Conservation (phyloP, 2,113 vertebrate species). For the Gorsachius goisagi region DNA sequence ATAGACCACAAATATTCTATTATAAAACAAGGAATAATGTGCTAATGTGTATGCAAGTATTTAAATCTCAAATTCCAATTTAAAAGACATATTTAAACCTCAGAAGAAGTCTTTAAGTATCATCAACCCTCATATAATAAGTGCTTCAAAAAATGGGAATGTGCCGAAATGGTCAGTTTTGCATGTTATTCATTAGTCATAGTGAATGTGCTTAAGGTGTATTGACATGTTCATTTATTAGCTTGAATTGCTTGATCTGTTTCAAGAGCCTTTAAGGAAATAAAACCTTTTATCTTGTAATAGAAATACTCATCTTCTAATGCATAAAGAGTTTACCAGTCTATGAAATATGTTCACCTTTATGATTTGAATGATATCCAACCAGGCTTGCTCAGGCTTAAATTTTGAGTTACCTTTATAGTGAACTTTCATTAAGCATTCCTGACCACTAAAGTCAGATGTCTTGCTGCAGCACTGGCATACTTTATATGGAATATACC, state of each 20-base stretch:
- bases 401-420: neutral
- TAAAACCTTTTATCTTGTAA: neutral
- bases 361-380: neutral
- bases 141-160: neutral
- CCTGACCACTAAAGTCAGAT: neutral
- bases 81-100: neutral
- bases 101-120: neutral
- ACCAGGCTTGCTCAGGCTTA: neutral
- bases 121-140: neutral
- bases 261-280: neutral
- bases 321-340: neutral
- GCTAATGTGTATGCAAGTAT: neutral
- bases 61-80: neutral
- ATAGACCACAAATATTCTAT: neutral
- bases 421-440: neutral
- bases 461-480: neutral
- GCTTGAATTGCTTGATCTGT: neutral
- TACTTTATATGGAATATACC: neutral
- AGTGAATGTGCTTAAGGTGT: neutral
- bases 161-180: neutral
- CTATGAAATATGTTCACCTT: neutral
- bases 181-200: neutral
- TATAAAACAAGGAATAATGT: neutral
- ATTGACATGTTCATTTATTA: neutral
- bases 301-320: neutral